Percentiles rank a stretch among this genome's conserved stretches.
These are phyloP conservation scores for Rafetus swinhoei DNA, from an alignment of 2,113 vertebrate genomes.

Conservation along the genomic window DNA sequence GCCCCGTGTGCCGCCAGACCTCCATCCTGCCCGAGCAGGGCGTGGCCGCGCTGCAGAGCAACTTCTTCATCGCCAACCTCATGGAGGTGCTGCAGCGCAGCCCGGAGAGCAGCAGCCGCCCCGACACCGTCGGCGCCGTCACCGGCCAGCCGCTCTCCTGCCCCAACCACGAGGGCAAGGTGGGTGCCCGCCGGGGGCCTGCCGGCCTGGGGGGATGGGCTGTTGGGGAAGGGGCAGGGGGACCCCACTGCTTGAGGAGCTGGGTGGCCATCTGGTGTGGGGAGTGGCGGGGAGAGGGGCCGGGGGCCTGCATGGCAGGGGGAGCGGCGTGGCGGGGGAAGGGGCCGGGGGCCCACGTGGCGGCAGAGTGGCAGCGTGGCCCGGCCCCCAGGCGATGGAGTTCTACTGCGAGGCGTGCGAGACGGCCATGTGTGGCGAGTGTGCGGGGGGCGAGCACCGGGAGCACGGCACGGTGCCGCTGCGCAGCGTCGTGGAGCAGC, in stretches of 20 bases:
- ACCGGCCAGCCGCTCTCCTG: slow-evolving; percentile 90
- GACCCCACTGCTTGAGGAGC: too few relatives aligned
- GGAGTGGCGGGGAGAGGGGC: too few relatives aligned
- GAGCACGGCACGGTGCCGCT: slow-evolving; percentile 93
- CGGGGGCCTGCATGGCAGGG: too few relatives aligned
- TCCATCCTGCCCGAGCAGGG: slow-evolving; percentile 95
- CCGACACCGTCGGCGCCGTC: slow-evolving; percentile 83
- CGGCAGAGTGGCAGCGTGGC: not conserved
- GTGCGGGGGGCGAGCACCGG: slow-evolving; percentile 91
- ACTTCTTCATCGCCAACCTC: slow-evolving; percentile 97
- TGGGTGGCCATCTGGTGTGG: too few relatives aligned
- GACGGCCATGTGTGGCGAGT: slow-evolving; percentile 95
- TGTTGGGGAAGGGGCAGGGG: not conserved
- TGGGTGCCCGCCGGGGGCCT: slow-evolving; percentile 55
- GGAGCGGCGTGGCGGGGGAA: too few relatives aligned
- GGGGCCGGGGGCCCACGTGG: not conserved
- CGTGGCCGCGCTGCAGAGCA: slow-evolving; percentile 93
- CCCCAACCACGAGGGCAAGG: slow-evolving; percentile 96
- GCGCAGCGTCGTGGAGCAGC: slow-evolving; percentile 93
- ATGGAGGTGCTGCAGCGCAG: slow-evolving; percentile 94
- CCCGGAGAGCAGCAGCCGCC: slow-evolving; percentile 79
- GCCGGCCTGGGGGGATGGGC: fast-evolving
- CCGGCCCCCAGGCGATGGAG: slow-evolving; percentile 90
- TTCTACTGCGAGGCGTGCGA: slow-evolving; percentile 98
- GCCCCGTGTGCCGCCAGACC: slow-evolving; percentile 94